Evolutionary conservation across 2,888 invertebrate genomes (phyloP).

Genomic region (Choristoneura rosaceana): DNA sequence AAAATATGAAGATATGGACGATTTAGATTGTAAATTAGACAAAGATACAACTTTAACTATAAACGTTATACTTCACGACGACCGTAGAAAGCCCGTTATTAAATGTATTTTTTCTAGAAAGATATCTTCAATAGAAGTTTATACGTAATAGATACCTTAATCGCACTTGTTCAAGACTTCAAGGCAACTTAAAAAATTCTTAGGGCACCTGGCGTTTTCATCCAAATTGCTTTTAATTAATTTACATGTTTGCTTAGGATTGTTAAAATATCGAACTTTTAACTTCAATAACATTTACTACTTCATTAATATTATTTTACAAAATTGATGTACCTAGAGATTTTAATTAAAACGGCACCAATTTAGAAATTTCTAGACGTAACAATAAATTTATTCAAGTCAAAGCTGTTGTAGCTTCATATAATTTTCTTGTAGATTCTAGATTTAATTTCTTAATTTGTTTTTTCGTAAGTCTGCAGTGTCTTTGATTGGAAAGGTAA

Average conservation of each 20-base stretch:
- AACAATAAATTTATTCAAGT: background rate
- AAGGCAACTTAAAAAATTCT: background rate
- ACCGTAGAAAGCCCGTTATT: too few relatives aligned
- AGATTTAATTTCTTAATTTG: too few relatives aligned
- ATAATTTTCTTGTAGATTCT: too few relatives aligned
- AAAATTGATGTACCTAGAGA: background rate
- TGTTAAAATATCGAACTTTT: background rate
- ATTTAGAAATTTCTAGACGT: background rate
- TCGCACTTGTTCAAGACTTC: background rate
- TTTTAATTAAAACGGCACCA: background rate
- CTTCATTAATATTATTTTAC: conserved; percentile 2
- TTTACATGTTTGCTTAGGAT: background rate
- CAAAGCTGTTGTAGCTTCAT: background rate
- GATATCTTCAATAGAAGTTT: too few relatives aligned
- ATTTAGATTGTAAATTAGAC: too few relatives aligned
- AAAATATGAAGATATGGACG: too few relatives aligned
- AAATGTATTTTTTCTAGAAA: too few relatives aligned
- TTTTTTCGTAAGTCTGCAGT: too few relatives aligned
- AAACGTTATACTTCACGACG: too few relatives aligned
- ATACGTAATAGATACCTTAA: too few relatives aligned
- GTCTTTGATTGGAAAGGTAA: too few relatives aligned
- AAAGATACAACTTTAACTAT: too few relatives aligned
- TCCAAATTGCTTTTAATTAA: conserved; percentile 1
- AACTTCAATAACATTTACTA: conserved; percentile 1
- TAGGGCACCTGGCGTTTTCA: background rate